phyloP scores from a whole-genome alignment of 1,140 invertebrate genomes.

The Hyles euphorbiae region DNA sequence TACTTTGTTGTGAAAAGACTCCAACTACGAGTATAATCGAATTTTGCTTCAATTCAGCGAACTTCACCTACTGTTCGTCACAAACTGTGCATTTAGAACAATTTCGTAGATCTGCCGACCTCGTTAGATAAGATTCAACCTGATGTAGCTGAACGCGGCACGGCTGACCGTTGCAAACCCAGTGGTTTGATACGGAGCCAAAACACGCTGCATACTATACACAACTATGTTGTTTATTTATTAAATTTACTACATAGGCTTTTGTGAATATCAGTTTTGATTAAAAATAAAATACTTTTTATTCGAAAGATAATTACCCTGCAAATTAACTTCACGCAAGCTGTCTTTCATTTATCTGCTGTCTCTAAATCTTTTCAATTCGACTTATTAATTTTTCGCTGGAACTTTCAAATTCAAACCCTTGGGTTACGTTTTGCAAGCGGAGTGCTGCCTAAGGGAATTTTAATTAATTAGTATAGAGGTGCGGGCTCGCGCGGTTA shows the following conservation, averaged over 20 bases:
- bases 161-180: not conserved
- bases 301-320: not conserved
- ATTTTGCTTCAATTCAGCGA: not conserved
- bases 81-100: not conserved
- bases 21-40: too few relatives aligned
- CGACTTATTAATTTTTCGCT: constrained; percentile 15
- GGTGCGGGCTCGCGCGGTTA: too few relatives aligned
- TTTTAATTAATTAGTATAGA: constrained; percentile 26
- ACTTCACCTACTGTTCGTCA: too few relatives aligned
- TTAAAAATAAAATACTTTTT: too few relatives aligned
- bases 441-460: constrained; percentile 15
- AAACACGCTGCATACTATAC: too few relatives aligned
- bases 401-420: constrained; percentile 12
- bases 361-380: constrained; percentile 1
- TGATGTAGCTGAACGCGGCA: not conserved
- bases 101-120: constrained; percentile 1
- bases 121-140: constrained; percentile 2
- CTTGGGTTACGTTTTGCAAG: constrained; percentile 7
- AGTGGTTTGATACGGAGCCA: too few relatives aligned
- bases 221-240: too few relatives aligned
- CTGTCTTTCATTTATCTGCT: not conserved
- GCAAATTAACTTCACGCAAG: not conserved
- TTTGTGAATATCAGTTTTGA: too few relatives aligned
- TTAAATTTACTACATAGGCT: too few relatives aligned
- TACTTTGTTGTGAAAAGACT: too few relatives aligned